A percentile compares a stretch with the other conserved stretches of the same genome.
Conservation (phyloP, 2,113 vertebrate species). For the Copsychus sechellarum region DNA sequence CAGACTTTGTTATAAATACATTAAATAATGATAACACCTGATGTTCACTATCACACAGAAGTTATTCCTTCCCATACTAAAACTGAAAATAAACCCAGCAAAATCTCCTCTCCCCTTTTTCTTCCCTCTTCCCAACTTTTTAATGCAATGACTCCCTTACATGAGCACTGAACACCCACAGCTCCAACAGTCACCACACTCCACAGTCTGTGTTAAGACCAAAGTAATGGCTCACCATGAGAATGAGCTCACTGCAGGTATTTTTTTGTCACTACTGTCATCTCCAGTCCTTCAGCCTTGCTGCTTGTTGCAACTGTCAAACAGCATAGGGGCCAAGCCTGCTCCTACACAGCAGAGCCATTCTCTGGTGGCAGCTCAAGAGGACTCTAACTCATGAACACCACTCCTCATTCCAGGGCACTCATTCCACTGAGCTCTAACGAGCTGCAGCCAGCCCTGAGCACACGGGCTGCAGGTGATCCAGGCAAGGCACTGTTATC, state of each 20-base stretch:
- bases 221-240: not conserved
- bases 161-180: not conserved
- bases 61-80: not conserved
- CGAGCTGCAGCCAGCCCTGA: not conserved
- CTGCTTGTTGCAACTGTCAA: not conserved
- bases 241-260: fast-evolving
- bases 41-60: not conserved
- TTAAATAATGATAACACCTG: not conserved
- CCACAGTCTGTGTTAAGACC: not conserved
- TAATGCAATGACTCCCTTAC: not conserved
- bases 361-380: not conserved
- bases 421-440: not conserved
- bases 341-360: not conserved
- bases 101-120: not conserved
- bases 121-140: fast-evolving
- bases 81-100: not conserved
- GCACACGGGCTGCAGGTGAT: fast-evolving
- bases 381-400: fast-evolving
- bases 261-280: not conserved
- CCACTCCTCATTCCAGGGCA: not conserved
- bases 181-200: not conserved
- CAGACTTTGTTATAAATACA: no score
- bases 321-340: not conserved
- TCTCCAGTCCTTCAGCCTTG: not conserved
- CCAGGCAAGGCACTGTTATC: not conserved